Evolutionary conservation across 2,888 invertebrate genomes (phyloP), one percentile per base, ranked within the genome.

Genomic region (Aproaerema taeniolella): DNA sequence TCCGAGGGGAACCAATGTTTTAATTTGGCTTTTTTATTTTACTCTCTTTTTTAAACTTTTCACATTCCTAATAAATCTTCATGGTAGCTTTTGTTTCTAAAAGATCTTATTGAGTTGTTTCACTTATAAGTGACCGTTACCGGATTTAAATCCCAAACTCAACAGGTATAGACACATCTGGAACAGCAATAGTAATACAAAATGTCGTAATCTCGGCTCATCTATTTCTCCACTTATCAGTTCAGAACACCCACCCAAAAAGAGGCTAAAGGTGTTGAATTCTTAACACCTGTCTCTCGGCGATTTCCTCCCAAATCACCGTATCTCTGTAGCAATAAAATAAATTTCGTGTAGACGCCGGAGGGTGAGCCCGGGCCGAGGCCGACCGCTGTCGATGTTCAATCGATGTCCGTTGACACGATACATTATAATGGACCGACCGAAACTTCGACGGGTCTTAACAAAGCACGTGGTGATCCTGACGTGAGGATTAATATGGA

Each of bases 381-480:
- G 58, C 60, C n/a, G 26, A 26, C 3, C 15, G 15, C 71, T 76
- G 79, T 80, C 85, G 80, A 80, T 82, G 82, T 78, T 81, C 83
- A 76, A 77, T 81, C 81, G 80, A 76, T 83, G 83, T 81, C 71
- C 82, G 81, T 78, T 85, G 85, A 85, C 86, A 83, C 82, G 79
- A 81, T 76, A 79, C 81, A 80, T 83, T 85, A 85, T 80, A 83
- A 83, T 80, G 83, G 83, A 66, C 72, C 69, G 54, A 70, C 67
- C 70, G 64, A 61, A 67, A 57, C 69, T 75, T 78, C 82, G 77
- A 80, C 79, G 72, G 76, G 77, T 75, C 79, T 77, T 72, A 79
- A 83, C 81, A 82, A 83, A 81, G 81, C 82, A 81, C 79, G 81
- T 79, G 79, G 82, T 77, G 77, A 72, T 81, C 76, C 73, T 82